A percentile compares a stretch with the other conserved stretches of the same genome.
Evolutionary conservation across 2,888 invertebrate species (phyloP).

Genomic region (Rhagonycha fulva): DNA sequence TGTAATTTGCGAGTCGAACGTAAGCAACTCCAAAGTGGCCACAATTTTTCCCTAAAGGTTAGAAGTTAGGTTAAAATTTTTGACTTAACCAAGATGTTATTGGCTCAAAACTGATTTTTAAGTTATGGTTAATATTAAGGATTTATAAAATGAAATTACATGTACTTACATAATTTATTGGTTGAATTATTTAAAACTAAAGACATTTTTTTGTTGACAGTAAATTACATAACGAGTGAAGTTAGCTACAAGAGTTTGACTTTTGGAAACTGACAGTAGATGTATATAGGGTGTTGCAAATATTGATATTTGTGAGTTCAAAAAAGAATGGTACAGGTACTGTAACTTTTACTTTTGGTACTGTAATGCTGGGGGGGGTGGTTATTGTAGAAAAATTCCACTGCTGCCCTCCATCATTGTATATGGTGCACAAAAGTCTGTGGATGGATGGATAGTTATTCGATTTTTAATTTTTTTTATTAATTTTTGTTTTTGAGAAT

Average conservation of each 20-base stretch:
- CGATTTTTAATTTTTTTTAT: too few species aligned
- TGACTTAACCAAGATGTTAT: not conserved
- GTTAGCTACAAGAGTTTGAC: not conserved
- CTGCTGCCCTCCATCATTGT: too few species aligned
- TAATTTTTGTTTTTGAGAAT: too few species aligned
- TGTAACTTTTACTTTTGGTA: too few species aligned
- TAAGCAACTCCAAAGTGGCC: conserved; percentile 48
- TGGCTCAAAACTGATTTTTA: not conserved
- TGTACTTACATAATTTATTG: not conserved
- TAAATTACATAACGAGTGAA: not conserved
- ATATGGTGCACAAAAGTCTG: too few species aligned
- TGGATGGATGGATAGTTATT: too few species aligned
- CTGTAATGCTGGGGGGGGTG: too few species aligned
- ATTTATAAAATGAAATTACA: not conserved
- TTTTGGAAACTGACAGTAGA: not conserved
- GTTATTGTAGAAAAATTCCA: too few species aligned
- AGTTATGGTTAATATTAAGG: not conserved
- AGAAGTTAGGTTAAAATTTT: not conserved
- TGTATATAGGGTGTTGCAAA: not conserved
- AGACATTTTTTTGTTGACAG: not conserved
- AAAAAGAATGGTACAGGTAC: too few species aligned
- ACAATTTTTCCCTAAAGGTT: conserved; percentile 44
- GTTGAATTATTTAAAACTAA: not conserved
- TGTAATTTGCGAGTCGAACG: conserved; percentile 55
- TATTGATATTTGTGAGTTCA: too few species aligned